Evolutionary conservation across 1,140 invertebrate genomes (phyloP), one percentile per base, ranked within the genome.

Genomic region (Pseudomyrmex concolor): DNA sequence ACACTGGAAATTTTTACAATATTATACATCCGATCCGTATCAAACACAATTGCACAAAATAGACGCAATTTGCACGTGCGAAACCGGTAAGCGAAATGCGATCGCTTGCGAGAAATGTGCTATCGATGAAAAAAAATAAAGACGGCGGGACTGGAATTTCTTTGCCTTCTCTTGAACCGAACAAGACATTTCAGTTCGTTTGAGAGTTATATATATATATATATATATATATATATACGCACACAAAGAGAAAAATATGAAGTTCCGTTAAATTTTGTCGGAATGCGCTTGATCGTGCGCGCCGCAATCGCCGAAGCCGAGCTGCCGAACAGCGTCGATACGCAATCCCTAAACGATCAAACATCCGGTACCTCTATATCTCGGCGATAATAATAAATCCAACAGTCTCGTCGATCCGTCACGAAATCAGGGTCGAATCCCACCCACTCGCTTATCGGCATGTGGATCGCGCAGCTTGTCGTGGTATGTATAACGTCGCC

Each of bases 331-430:
- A 25, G 25, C 34, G 34, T 34, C 34, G 34, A 34, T 34, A 5
- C 5, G 34, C 34, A 7, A 55, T 22, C n/a, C 68, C 67, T 85
- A 59, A 85, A 19, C n/a, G 72, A 13, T 51, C 50, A 88, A 88
- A 88, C 86, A 88, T 85, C 83, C 83, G 76, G 76, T 9, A n/a
- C n/a, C n/a, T n/a, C n/a, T n/a, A 34, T 67, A 66, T 67, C 48
- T 34, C 10, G 55, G 19, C 63, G 71, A 83, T 85, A 88, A 88
- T 88, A 82, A 88, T 87, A 82, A 88, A 88, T 87, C 72, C 48
- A 62, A 64, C 54, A 45, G 67, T 66, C 64, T 59, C 62, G 12
- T 63, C 70, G 34, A 57, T 19, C 22, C 13, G 34, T 17, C 13
- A 48, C 43, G 83, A 22, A 22, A 88, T 82, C 66, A 87, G 48